Percentiles rank a stretch among this genome's conserved stretches.
Evolutionary conservation across 2,888 invertebrate genomes (phyloP).

Genomic region (Pyrrhosoma nymphula): DNA sequence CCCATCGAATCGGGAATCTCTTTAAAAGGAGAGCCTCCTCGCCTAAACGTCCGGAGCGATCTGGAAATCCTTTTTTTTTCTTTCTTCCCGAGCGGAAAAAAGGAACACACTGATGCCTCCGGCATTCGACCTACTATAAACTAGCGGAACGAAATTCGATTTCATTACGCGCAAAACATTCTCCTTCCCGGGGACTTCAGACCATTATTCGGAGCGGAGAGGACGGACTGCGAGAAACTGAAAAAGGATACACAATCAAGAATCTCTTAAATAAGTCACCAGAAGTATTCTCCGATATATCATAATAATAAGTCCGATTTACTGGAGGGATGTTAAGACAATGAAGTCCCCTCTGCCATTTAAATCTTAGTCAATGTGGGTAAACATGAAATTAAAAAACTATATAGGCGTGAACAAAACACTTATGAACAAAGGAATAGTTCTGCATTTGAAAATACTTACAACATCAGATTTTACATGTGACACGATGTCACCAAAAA

Average conservation of each 20-base stretch:
- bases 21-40: background rate
- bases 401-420: too few species aligned
- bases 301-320: too few species aligned
- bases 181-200: background rate
- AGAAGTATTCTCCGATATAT: background rate
- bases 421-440: too few species aligned
- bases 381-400: too few species aligned
- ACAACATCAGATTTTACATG: too few species aligned
- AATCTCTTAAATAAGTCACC: background rate
- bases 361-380: too few species aligned
- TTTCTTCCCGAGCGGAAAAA: background rate
- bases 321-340: too few species aligned
- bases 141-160: constrained; percentile 36
- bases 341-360: too few species aligned
- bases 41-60: background rate
- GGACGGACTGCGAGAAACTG: background rate
- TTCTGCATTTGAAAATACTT: too few species aligned
- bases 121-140: constrained; percentile 8
- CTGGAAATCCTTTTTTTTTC: background rate
- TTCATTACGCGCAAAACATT: background rate
- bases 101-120: background rate
- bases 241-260: background rate
- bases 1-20: background rate
- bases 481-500: too few species aligned
- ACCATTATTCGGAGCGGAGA: background rate